These are phyloP conservation scores for Hydropotes inermis DNA, from an alignment of 2,113 vertebrate species.

Conservation along the genomic window DNA sequence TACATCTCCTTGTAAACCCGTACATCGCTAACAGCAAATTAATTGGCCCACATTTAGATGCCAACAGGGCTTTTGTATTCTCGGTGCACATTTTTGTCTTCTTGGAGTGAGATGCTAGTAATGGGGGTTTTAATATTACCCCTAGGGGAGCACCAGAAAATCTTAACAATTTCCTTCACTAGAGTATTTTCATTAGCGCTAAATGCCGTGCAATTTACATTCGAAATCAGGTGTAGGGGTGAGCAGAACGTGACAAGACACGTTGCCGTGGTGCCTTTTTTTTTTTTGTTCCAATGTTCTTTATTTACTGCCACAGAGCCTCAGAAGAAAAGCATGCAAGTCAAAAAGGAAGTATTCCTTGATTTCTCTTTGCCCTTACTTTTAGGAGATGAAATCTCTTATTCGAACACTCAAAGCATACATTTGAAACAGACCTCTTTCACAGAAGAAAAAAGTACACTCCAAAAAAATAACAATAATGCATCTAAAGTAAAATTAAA, in stretches of 20 bases:
- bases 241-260: constrained; percentile 87
- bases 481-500: constrained; percentile 58
- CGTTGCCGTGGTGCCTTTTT: constrained; percentile 75
- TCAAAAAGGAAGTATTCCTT: constrained; percentile 72
- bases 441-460: constrained; percentile 58
- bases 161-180: constrained; percentile 90
- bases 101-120: constrained; percentile 85
- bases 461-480: constrained; percentile 61
- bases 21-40: constrained; percentile 82
- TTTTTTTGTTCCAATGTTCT: constrained; percentile 74
- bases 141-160: constrained; percentile 88
- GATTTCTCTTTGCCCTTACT: constrained; percentile 76
- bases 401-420: constrained; percentile 70
- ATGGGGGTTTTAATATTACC: constrained; percentile 88
- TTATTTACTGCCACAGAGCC: constrained; percentile 79
- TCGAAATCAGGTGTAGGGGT: constrained; percentile 86
- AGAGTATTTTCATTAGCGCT: constrained; percentile 89
- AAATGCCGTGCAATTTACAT: constrained; percentile 90
- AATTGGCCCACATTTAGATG: constrained; percentile 87
- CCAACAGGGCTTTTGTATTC: constrained; percentile 88
- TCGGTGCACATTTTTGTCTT: constrained; percentile 87
- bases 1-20: constrained; percentile 80
- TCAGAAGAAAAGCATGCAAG: constrained; percentile 77
- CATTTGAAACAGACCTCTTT: constrained; percentile 74
- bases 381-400: constrained; percentile 66